phyloP scores from a whole-genome alignment of 2,113 vertebrate species.

The Onychostoma macrolepis region DNA sequence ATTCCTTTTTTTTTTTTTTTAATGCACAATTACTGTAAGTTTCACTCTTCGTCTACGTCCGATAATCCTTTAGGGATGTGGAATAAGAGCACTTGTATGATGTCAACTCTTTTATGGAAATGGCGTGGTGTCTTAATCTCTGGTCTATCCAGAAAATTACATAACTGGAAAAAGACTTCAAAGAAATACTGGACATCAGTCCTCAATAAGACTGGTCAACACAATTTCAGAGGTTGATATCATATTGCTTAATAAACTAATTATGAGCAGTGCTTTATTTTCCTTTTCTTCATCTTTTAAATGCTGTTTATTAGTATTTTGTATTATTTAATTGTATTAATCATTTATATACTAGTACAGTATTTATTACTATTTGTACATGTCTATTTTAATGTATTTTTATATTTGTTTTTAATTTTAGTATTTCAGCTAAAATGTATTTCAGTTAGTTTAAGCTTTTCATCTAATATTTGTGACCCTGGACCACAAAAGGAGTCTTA shows the following conservation, averaged over 20 bases:
- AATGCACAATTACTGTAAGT: slow-evolving; percentile 9
- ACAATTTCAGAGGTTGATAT: neutral
- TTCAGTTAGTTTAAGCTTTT: too few relatives aligned
- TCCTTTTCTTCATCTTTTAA: neutral
- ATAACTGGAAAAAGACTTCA: neutral
- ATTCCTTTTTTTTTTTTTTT: neutral
- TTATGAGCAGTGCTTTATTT: neutral
- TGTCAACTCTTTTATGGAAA: neutral
- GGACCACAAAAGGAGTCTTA: too few relatives aligned
- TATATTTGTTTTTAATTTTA: too few relatives aligned
- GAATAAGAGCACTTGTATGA: neutral
- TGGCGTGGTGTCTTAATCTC: neutral
- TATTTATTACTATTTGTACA: too few relatives aligned
- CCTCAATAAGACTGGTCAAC: neutral
- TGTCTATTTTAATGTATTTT: too few relatives aligned
- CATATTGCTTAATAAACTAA: neutral
- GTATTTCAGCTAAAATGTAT: too few relatives aligned
- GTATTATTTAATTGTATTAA: too few relatives aligned
- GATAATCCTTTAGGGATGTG: neutral
- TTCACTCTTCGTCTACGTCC: neutral
- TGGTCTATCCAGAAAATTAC: neutral
- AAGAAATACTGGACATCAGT: neutral
- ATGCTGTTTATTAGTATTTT: neutral
- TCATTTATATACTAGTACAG: too few relatives aligned
- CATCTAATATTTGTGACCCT: too few relatives aligned